Conservation (phyloP, 2,113 vertebrate species). For the Oreochromis spilurus region DNA sequence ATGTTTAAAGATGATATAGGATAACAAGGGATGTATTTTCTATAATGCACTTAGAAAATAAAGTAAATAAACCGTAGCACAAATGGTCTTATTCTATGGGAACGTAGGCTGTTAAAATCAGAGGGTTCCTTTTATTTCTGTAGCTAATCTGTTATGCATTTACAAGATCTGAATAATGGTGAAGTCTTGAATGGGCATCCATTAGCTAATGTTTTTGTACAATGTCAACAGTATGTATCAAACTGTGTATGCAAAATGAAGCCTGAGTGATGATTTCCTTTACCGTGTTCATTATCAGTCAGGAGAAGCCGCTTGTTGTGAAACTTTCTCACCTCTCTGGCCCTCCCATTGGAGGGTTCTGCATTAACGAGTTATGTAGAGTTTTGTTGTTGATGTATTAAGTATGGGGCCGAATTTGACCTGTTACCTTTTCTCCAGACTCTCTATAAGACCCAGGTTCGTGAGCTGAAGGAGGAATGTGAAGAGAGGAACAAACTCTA, state of each 20-base stretch:
- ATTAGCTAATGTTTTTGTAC: background rate
- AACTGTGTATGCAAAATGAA: background rate
- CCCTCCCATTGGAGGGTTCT: background rate
- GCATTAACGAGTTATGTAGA: background rate
- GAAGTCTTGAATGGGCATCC: background rate
- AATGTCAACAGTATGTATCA: background rate
- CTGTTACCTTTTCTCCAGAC: constrained; percentile 73
- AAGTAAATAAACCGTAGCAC: background rate
- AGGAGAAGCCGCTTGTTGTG: background rate
- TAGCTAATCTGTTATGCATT: background rate
- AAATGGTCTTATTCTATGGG: background rate
- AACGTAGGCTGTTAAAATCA: background rate
- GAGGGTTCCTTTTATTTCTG: background rate
- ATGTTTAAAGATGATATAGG: background rate
- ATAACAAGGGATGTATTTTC: background rate
- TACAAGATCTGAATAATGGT: background rate
- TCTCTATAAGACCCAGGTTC: constrained; percentile 96
- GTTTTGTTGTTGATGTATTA: background rate
- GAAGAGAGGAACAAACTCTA: constrained; percentile 92
- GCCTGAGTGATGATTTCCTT: background rate
- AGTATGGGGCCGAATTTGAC: background rate
- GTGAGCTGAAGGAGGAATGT: constrained; percentile 97
- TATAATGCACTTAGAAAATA: background rate
- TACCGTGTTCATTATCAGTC: background rate
- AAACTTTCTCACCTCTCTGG: background rate